Percentiles rank a stretch among this genome's conserved stretches.
Conservation (phyloP, 2,113 vertebrate species). For the Chinchilla lanigera region DNA sequence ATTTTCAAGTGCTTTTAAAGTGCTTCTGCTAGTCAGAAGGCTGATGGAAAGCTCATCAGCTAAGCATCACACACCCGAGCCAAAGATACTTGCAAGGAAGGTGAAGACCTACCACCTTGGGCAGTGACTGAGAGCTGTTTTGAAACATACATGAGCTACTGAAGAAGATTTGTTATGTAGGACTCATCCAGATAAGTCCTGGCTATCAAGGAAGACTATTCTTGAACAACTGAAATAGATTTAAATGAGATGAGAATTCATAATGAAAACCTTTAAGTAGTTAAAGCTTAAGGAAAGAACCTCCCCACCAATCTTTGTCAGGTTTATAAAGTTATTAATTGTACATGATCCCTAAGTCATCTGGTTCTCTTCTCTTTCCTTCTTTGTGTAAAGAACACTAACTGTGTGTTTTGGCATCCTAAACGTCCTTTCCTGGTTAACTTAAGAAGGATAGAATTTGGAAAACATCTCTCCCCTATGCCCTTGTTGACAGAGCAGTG, state of each 20-base stretch:
- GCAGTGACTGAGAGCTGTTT: neutral
- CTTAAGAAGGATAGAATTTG: neutral
- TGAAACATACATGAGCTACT: neutral
- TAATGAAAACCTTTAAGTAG: neutral
- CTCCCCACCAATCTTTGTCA: neutral
- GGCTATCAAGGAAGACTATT: neutral
- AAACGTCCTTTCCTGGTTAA: constrained; percentile 22
- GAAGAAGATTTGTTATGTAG: constrained; percentile 13
- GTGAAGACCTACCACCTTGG: neutral
- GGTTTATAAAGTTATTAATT: neutral
- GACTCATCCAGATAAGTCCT: neutral
- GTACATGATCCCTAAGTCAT: neutral
- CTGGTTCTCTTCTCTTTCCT: neutral
- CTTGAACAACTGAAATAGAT: constrained; percentile 17
- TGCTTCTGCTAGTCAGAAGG: neutral
- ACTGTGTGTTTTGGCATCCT: neutral
- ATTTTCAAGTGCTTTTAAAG: neutral
- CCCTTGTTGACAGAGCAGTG: neutral
- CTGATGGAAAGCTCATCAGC: neutral
- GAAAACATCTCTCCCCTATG: neutral
- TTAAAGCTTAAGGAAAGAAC: neutral
- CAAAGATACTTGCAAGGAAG: neutral
- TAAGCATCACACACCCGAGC: neutral
- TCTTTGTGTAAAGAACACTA: neutral
- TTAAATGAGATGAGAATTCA: constrained; percentile 43